Evolutionary conservation across 2,113 vertebrate genomes (phyloP).

Genomic region (Ceratotherium simum): DNA sequence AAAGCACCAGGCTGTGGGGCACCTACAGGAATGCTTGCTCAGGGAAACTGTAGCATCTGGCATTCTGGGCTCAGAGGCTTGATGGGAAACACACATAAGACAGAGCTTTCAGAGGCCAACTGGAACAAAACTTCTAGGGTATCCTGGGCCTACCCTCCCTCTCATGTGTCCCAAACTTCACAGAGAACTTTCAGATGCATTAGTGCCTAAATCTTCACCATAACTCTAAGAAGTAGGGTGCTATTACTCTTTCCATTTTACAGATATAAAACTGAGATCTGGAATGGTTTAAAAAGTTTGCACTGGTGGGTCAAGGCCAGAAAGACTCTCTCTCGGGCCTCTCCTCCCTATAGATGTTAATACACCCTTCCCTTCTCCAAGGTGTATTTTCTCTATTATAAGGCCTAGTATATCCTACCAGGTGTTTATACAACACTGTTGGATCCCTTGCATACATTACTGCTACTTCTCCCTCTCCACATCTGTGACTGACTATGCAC

Average conservation of each 20-base stretch:
- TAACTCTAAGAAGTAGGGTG: neutral
- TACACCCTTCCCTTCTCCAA: neutral
- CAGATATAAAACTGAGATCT: neutral
- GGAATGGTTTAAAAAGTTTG: neutral
- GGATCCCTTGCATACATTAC: neutral
- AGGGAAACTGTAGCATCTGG: neutral
- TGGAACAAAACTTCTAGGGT: neutral
- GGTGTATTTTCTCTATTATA: conserved; percentile 6
- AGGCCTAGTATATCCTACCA: neutral
- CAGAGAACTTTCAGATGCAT: neutral
- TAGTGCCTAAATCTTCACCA: conserved; percentile 20
- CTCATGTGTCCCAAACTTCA: neutral
- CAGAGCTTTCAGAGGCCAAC: conserved; percentile 6
- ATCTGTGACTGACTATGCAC: neutral
- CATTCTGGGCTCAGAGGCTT: conserved; percentile 17
- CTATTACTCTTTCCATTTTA: conserved; percentile 11
- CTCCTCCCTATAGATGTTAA: neutral
- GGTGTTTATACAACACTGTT: neutral
- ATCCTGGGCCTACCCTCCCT: neutral
- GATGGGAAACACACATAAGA: neutral
- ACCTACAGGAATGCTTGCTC: neutral
- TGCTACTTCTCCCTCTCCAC: neutral
- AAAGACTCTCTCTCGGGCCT: neutral
- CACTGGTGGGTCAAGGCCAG: neutral
- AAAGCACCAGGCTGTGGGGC: neutral